phyloP scores from a whole-genome alignment of 2,888 invertebrate species.

The Chrysodeixis includens region DNA sequence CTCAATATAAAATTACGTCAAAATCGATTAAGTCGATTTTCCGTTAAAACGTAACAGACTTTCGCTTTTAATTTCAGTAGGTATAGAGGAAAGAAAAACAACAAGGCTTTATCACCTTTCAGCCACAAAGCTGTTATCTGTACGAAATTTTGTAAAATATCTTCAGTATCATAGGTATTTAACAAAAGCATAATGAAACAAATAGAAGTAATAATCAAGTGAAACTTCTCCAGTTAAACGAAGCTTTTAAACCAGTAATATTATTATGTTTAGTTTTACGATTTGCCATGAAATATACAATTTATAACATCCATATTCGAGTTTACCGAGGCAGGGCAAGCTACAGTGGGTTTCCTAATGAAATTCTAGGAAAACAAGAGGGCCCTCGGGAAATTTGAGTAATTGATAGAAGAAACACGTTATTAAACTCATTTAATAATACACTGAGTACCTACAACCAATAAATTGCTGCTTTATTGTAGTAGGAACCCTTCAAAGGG shows the following conservation, averaged over 20 bases:
- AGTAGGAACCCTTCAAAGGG: neutral
- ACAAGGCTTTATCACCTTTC: constrained; percentile 7
- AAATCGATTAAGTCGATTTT: too few species aligned
- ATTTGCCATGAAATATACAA: constrained; percentile 38
- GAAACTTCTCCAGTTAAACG: neutral
- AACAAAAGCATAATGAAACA: neutral
- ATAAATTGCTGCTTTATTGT: constrained; percentile 1
- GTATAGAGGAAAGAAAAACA: neutral
- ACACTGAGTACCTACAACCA: neutral
- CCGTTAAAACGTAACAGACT: too few species aligned
- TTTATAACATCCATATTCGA: constrained; percentile 33
- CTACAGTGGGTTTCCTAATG: constrained; percentile 37
- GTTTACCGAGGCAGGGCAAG: constrained; percentile 25
- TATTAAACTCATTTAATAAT: constrained; percentile 11
- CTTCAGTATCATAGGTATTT: neutral
- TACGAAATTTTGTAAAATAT: neutral
- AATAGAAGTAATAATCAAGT: neutral
- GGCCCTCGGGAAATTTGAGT: constrained; percentile 50
- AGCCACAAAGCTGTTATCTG: neutral
- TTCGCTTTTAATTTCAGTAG: neutral
- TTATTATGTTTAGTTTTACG: constrained; percentile 37
- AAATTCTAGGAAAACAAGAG: constrained; percentile 51
- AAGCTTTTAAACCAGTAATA: constrained; percentile 27
- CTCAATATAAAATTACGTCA: too few species aligned
- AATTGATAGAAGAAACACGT: constrained; percentile 22